Evolutionary conservation across 1,140 invertebrate genomes (phyloP).

Genomic region (Helicoverpa armigera): DNA sequence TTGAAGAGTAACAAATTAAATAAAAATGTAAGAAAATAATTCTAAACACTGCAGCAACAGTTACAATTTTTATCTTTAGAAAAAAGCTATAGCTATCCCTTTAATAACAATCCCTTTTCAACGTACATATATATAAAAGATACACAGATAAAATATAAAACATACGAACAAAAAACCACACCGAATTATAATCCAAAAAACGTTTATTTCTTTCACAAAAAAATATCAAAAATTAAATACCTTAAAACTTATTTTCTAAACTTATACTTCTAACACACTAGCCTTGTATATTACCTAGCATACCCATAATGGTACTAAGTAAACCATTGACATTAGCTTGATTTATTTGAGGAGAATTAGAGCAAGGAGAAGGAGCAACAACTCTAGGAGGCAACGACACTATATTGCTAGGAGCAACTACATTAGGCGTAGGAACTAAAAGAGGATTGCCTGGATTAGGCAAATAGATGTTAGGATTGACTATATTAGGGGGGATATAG

Average conservation of each 20-base stretch:
- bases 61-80: too few species aligned
- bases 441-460: constrained; percentile 34
- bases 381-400: background rate
- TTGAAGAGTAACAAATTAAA: too few species aligned
- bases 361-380: background rate
- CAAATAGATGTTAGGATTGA: background rate
- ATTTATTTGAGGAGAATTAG: background rate
- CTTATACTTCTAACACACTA: background rate
- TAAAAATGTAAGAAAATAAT: too few species aligned
- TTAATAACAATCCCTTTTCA: too few species aligned
- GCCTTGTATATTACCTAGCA: constrained; percentile 31
- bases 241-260: background rate
- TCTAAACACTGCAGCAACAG: too few species aligned
- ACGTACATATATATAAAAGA: too few species aligned
- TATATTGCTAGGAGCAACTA: constrained; percentile 17
- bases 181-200: too few species aligned
- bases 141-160: too few species aligned
- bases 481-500: background rate
- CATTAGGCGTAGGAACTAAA: constrained; percentile 4
- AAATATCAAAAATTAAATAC: background rate
- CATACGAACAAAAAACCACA: too few species aligned
- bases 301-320: constrained; percentile 25
- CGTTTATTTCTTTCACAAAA: background rate
- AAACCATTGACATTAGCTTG: constrained; percentile 1
- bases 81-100: too few species aligned